phyloP scores from a whole-genome alignment of 1,140 invertebrate genomes.

The Wasmannia auropunctata region DNA sequence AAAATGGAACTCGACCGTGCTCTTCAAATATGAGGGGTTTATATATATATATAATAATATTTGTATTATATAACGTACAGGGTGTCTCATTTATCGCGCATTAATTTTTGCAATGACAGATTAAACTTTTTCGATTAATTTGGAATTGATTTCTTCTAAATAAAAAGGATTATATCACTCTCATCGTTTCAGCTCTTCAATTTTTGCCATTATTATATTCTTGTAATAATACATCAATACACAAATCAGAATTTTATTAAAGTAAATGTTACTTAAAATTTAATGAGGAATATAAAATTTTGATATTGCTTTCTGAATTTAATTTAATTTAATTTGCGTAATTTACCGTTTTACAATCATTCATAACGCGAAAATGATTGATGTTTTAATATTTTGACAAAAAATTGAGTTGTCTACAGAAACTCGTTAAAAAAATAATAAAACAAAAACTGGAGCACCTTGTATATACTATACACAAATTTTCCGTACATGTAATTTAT shows the following conservation, averaged over 20 bases:
- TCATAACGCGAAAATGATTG: neutral
- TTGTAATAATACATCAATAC: neutral
- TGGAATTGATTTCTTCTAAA: neutral
- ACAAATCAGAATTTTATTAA: neutral
- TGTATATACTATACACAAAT: neutral
- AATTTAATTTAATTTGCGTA: neutral
- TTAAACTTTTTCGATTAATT: neutral
- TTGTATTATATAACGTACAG: neutral
- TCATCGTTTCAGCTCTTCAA: neutral
- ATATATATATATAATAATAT: neutral
- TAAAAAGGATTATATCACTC: neutral
- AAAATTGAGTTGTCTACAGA: neutral
- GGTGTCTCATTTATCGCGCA: neutral
- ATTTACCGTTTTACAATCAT: neutral
- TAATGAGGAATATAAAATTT: neutral
- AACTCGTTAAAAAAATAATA: neutral
- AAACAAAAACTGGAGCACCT: neutral
- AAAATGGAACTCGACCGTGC: neutral
- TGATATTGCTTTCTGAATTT: neutral
- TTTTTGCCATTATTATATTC: neutral
- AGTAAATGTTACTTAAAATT: neutral
- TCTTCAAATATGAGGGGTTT: neutral
- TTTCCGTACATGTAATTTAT: constrained; percentile 4
- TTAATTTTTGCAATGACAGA: neutral
- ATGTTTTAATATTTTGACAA: neutral